Evolutionary conservation across 2,113 vertebrate genomes (phyloP).

Genomic region (Rattus rattus): DNA sequence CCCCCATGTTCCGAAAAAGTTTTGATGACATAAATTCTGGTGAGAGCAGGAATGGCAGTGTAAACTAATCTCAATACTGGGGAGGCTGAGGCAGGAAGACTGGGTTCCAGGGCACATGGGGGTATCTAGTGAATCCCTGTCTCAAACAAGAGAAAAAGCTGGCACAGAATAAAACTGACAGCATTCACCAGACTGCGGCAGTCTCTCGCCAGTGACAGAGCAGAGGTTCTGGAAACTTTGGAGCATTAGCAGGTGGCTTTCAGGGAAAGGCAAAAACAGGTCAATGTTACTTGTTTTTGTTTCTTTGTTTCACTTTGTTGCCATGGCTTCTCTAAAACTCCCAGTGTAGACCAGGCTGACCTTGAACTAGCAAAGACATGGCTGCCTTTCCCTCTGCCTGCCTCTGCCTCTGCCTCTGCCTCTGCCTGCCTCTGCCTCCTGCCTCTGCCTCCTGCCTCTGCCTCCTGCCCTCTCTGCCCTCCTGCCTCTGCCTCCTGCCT

Average conservation of each 20-base stretch:
- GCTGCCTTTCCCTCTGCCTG: background rate
- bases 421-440: too few species aligned
- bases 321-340: background rate
- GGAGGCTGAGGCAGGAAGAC: background rate
- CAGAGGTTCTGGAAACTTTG: background rate
- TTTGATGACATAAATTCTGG: background rate
- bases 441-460: too few species aligned
- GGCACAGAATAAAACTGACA: background rate
- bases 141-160: background rate
- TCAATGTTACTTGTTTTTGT: background rate
- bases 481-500: too few species aligned
- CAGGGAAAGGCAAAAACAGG: background rate
- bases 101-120: background rate
- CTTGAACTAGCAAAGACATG: background rate
- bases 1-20: background rate
- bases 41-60: too few species aligned
- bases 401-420: too few species aligned
- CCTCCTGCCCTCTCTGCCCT: too few species aligned
- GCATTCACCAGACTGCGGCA: fast-evolving
- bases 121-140: background rate
- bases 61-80: background rate
- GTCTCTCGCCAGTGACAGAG: background rate
- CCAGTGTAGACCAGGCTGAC: background rate
- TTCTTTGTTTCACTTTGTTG: background rate
- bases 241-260: background rate